Evolutionary conservation across 2,888 invertebrate genomes (phyloP), one percentile per base, ranked within the genome.

Genomic region (Gibbula magus): DNA sequence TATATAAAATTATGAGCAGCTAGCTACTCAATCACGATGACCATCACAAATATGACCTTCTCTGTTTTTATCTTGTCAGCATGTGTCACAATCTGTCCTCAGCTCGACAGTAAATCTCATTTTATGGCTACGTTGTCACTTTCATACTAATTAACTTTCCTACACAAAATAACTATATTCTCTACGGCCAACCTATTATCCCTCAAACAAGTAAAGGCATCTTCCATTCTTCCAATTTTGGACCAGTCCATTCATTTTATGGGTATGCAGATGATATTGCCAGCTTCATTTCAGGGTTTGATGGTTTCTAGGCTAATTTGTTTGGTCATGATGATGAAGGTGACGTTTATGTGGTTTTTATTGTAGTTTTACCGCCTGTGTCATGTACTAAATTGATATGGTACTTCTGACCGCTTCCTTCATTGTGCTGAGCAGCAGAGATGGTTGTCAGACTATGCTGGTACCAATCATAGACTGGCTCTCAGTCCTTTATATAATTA

Each of bases 251-350:
- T 61, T 61, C 29, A 29, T 20, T 13, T 29, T 16, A 25, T 61
- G n/a, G 61, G 61, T 61, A 29, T 61, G 10, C 29, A 29, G 29
- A 61, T 25, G 61, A 2, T 61, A 61, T 61, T 25, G 29, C 29
- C 61, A 61, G 29, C 29, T 61, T 61, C 29, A 61, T 61, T 61
- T 61, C 61, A 61, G 29, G 61, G 61, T 61, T 61, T 61, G 61
- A 61, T 61, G 61, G 61, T 29, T 29, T n/a, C 61, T 8, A 29
- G 61, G 61, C 61, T 61, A 61, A 61, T 61, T 61, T 61, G 61
- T 22, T 13, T 61, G 61, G 61, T 61, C 61, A 61, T 61, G 61
- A 29, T 61, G 61, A 61, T 61, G 61, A 61, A 29, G 61, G 10
- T 61, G 61, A 61, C 61, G 29, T 61, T 61, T 61, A 61, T 61